Evolutionary conservation across 2,888 invertebrate species (phyloP).

Genomic region (Plusia festucae): DNA sequence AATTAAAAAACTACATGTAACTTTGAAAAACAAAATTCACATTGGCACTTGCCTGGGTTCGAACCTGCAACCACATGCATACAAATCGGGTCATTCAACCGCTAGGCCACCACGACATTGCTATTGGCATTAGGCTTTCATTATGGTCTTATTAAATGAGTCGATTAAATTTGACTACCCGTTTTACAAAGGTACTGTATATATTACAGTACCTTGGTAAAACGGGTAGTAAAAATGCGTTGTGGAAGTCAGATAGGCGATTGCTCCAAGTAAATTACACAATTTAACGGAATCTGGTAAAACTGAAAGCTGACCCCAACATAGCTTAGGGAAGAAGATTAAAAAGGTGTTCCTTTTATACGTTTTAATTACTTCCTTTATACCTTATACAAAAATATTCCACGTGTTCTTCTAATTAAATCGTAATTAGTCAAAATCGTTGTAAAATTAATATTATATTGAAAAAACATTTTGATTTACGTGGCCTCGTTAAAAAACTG

Average conservation of each 20-base stretch:
- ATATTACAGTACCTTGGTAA: no score
- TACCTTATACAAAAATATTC: conserved; percentile 1
- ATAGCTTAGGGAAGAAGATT: background rate
- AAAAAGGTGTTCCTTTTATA: background rate
- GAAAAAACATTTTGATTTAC: conserved; percentile 27
- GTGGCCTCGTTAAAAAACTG: conserved; percentile 14
- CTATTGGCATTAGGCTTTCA: no score
- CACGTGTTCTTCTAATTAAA: conserved; percentile 29
- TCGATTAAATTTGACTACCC: background rate
- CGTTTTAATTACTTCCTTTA: background rate
- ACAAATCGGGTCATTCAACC: no score
- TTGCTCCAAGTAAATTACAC: no score
- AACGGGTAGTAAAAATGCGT: no score
- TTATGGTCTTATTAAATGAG: no score
- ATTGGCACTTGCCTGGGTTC: no score
- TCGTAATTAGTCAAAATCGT: conserved; percentile 9
- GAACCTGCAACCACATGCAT: no score
- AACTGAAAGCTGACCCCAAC: background rate
- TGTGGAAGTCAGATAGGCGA: no score
- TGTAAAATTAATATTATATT: conserved; percentile 11
- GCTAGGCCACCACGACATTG: no score
- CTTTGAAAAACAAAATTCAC: no score
- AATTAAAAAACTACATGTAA: no score
- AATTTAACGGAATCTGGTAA: background rate
- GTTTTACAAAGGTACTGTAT: background rate